These are phyloP conservation scores for Tiaroga cobitis DNA, from an alignment of 2,797 vertebrate species.

Conservation along the genomic window DNA sequence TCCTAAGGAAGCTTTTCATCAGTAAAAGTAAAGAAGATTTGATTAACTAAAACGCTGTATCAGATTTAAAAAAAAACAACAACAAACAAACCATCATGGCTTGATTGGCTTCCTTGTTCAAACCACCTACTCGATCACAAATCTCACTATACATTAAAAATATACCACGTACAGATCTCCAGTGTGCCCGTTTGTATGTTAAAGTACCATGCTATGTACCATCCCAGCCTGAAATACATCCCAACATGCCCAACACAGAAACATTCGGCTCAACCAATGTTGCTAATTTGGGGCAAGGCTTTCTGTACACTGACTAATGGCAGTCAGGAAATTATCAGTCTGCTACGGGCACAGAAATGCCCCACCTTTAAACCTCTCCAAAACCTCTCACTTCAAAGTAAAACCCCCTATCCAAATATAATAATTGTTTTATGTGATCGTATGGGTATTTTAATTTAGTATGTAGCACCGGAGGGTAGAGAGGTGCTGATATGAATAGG, in stretches of 20 bases:
- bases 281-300: background rate
- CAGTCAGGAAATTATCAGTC: background rate
- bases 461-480: background rate
- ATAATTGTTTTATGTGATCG: slow-evolving; percentile 15
- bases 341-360: background rate
- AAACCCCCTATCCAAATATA: slow-evolving; percentile 7
- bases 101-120: background rate
- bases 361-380: slow-evolving; percentile 1
- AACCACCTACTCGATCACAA: background rate
- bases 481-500: slow-evolving; percentile 37
- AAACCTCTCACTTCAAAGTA: background rate
- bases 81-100: background rate
- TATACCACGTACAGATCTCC: background rate
- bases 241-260: background rate
- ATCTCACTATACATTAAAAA: background rate
- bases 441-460: slow-evolving; percentile 20
- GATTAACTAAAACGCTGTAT: background rate
- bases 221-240: background rate
- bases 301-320: background rate
- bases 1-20: slow-evolving; percentile 21
- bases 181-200: background rate
- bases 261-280: background rate
- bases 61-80: background rate
- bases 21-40: background rate
- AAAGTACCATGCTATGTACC: background rate